Percentiles rank a stretch among this genome's conserved stretches.
phyloP scores from a whole-genome alignment of 2,888 invertebrate species.

The Sphecodes monilicornis region DNA sequence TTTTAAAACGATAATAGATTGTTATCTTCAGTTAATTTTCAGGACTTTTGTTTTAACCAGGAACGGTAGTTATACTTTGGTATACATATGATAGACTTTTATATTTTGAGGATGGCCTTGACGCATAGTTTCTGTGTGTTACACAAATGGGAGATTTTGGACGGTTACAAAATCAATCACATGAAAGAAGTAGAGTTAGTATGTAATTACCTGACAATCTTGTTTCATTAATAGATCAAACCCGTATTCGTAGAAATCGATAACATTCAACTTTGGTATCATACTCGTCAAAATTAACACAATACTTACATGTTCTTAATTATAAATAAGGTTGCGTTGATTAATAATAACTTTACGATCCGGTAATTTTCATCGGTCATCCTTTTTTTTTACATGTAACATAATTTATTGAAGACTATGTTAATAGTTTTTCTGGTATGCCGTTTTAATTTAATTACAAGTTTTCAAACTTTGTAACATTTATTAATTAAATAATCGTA shows the following conservation, averaged over 20 bases:
- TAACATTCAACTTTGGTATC: slow-evolving; percentile 27
- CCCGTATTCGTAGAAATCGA: slow-evolving; percentile 39
- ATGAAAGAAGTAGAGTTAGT: slow-evolving; percentile 48
- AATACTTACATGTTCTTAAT: slow-evolving; percentile 55
- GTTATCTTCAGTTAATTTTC: slow-evolving; percentile 66
- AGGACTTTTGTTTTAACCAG: slow-evolving; percentile 62
- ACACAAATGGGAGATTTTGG: slow-evolving; percentile 35
- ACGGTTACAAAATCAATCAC: slow-evolving; percentile 51
- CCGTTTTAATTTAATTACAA: slow-evolving; percentile 33
- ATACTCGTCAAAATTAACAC: slow-evolving; percentile 30
- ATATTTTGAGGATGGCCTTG: slow-evolving; percentile 71
- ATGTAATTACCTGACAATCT: slow-evolving; percentile 62
- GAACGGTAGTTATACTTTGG: slow-evolving; percentile 77
- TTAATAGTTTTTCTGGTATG: slow-evolving; percentile 10
- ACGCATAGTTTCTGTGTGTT: slow-evolving; percentile 65
- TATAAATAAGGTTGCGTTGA: slow-evolving; percentile 35
- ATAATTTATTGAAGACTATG: slow-evolving; percentile 21
- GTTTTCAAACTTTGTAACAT: slow-evolving; percentile 28
- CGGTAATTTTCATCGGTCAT: slow-evolving; percentile 14
- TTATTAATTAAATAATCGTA: slow-evolving; percentile 45
- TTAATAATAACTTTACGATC: slow-evolving; percentile 24
- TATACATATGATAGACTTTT: slow-evolving; percentile 68
- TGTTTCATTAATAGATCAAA: slow-evolving; percentile 57
- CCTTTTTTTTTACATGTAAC: slow-evolving; percentile 18
- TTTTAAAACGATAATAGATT: slow-evolving; percentile 65